Conservation (phyloP, 2,113 vertebrate genomes). For the Carettochelys insculpta region DNA sequence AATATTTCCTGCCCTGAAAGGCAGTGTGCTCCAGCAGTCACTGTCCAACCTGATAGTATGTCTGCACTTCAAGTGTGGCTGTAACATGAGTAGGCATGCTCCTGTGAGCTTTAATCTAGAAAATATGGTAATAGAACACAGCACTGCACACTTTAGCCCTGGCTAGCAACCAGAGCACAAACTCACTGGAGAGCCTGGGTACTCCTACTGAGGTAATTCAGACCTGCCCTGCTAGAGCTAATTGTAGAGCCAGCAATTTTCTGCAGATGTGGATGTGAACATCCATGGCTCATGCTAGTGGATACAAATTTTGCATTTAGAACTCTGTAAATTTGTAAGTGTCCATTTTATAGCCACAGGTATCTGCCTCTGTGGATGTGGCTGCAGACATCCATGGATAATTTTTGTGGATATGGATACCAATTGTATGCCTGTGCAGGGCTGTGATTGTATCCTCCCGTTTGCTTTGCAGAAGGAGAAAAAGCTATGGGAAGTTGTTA, state of each 20-base stretch:
- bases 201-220: not conserved
- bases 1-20: not conserved
- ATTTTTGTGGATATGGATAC: too few relatives aligned
- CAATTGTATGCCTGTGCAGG: too few relatives aligned
- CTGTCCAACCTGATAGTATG: too few relatives aligned
- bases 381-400: too few relatives aligned
- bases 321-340: too few relatives aligned
- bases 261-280: too few relatives aligned
- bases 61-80: not conserved
- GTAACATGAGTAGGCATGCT: not conserved
- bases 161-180: not conserved
- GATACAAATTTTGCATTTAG: too few relatives aligned
- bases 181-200: not conserved
- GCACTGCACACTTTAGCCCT: not conserved
- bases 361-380: too few relatives aligned
- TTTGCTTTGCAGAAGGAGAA: not conserved
- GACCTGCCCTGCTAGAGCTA: not conserved
- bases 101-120: not conserved
- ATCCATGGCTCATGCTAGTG: too few relatives aligned
- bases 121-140: not conserved
- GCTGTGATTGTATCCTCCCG: too few relatives aligned
- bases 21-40: not conserved
- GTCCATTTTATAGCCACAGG: too few relatives aligned
- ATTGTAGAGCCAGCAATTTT: too few relatives aligned
- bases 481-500: not conserved